Evolutionary conservation across 2,888 invertebrate species (phyloP), one percentile per base, ranked within the genome.

Genomic region (Tinea semifulvella): DNA sequence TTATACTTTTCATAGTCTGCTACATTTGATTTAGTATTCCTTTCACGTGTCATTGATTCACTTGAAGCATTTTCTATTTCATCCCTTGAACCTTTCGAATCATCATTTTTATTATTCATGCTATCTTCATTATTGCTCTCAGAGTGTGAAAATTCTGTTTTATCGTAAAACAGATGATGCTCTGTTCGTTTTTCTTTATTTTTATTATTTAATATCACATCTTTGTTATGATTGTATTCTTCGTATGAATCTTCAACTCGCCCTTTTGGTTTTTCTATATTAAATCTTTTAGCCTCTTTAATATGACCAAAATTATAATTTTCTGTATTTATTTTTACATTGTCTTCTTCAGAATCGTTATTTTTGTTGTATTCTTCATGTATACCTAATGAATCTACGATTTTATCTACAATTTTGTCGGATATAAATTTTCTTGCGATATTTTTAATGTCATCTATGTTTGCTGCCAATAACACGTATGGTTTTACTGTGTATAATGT

Each of bases 371-470:
- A 26, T 6, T 31, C 31, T 3, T 31, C 13, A 3, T 7, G n/a
- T 11, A 3, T 11, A 2, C 16, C 38, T 17, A 38, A 5, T 2
- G 16, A n/a, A 2, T 38, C 38, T 2, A 38, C 11, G 2, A 38
- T 10, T 19, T 38, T 4, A 7, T 38, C 18, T 5, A 38, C 38
- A 17, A 38, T 3, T 13, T 22, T 17, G 6, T 40, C 22, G 6
- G 40, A 22, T n/a, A 40, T 22, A 6, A 40, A 17, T 22, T 22
- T 40, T 4, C 22, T 8, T 22, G 40, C 40, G 6, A 40, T 40
- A 11, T 40, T n/a, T 40, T 22, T 40, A 2, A 40, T 10, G 8
- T 40, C 40, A 3, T 20, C 22, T 3, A 40, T 22, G 13, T 40
- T 22, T 4, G 40, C 40, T 7, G 40, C 19, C 11, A 40, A 22